These are phyloP conservation scores for Bubalus kerabau DNA, from an alignment of 2,113 vertebrate genomes.

Conservation along the genomic window DNA sequence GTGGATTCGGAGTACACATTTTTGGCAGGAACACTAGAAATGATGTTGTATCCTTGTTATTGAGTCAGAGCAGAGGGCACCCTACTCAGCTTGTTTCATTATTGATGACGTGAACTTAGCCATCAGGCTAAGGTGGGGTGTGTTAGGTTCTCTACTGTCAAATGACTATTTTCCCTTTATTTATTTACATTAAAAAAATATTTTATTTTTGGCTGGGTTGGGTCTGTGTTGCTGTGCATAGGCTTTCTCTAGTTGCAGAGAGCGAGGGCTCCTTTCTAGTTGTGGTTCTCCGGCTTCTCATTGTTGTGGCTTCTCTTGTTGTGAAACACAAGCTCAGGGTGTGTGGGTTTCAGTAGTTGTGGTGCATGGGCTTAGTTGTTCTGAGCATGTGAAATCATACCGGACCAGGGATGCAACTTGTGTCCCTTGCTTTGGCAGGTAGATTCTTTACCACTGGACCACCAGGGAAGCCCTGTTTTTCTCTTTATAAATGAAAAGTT, in stretches of 20 bases:
- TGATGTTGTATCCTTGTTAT: neutral
- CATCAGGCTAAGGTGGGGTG: neutral
- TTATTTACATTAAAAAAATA: neutral
- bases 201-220: neutral
- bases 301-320: neutral
- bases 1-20: neutral
- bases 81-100: neutral
- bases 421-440: neutral
- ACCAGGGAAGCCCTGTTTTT: neutral
- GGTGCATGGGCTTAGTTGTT: neutral
- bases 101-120: neutral
- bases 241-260: neutral
- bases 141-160: neutral
- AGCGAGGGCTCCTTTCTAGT: neutral
- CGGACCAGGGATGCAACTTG: neutral
- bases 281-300: neutral
- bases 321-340: neutral
- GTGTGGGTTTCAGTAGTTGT: neutral
- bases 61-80: neutral
- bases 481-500: neutral
- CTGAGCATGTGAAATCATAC: neutral
- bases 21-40: neutral
- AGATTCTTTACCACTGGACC: neutral
- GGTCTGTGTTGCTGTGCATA: neutral
- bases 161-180: neutral